phyloP scores from a whole-genome alignment of 2,797 vertebrate genomes.

The Typhlichthys eigenmanni region DNA sequence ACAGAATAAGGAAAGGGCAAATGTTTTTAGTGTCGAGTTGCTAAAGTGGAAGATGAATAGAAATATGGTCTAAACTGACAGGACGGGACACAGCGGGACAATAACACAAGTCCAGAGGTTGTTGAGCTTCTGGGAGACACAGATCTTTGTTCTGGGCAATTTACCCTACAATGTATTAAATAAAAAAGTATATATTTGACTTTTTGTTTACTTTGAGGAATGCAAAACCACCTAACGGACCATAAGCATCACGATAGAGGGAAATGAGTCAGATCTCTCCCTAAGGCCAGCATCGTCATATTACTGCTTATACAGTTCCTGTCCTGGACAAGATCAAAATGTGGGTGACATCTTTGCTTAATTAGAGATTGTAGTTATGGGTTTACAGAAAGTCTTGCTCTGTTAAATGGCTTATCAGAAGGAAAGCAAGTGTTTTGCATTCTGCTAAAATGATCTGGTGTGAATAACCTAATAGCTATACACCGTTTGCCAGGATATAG shows the following conservation, averaged over 20 bases:
- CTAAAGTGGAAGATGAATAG: not conserved
- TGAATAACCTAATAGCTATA: no score
- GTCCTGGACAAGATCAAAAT: conserved; percentile 27
- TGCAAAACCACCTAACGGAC: conserved; percentile 26
- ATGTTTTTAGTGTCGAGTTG: conserved; percentile 7
- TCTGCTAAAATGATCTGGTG: conserved; percentile 4
- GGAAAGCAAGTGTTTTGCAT: conserved; percentile 2
- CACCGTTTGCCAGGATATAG: no score
- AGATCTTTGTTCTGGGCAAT: conserved; percentile 26
- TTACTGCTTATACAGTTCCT: conserved; percentile 2
- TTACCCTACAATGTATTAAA: conserved; percentile 14
- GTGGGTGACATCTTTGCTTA: conserved; percentile 12
- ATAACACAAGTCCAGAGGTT: not conserved
- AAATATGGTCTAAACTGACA: not conserved
- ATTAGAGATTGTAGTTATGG: conserved; percentile 5
- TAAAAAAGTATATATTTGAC: conserved; percentile 8
- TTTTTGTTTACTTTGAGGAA: conserved; percentile 46
- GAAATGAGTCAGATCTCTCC: conserved; percentile 13
- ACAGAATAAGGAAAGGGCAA: conserved; percentile 3
- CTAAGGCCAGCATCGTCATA: not conserved
- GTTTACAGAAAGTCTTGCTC: conserved; percentile 8
- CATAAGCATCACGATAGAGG: not conserved
- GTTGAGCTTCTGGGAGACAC: not conserved
- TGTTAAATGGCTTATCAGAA: conserved; percentile 1
- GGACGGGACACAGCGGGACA: conserved; percentile 14